Evolutionary conservation across 2,888 invertebrate genomes (phyloP).

Genomic region (Asteroscopus sphinx): DNA sequence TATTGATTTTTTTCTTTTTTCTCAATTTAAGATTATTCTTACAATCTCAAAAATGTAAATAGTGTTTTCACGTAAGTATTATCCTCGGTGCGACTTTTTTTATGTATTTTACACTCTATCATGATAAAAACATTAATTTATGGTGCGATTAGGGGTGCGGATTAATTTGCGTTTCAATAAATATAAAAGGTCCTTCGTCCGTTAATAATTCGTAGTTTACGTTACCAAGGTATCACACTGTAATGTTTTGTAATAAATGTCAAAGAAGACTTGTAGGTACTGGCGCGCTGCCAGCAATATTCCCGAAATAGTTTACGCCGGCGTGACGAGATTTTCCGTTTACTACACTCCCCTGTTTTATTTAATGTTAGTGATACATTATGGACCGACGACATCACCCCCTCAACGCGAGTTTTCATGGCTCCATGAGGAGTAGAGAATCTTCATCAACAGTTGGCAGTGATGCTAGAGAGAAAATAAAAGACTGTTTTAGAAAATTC

Average conservation of each 20-base stretch:
- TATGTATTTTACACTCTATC: no score
- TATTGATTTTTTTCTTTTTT: constrained; percentile 30
- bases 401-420: constrained; percentile 85
- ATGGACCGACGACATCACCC: constrained; percentile 82
- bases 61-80: not conserved
- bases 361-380: constrained; percentile 40
- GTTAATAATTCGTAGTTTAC: not conserved
- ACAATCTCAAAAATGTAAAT: not conserved
- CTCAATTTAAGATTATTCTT: not conserved
- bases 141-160: no score
- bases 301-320: constrained; percentile 79
- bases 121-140: no score
- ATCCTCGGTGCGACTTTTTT: not conserved
- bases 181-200: not conserved
- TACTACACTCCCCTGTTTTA: constrained; percentile 57
- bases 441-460: constrained; percentile 92
- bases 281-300: constrained; percentile 78
- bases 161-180: not conserved
- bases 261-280: constrained; percentile 61
- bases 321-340: constrained; percentile 60
- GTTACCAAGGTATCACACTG: constrained; percentile 27
- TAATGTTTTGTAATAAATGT: constrained; percentile 75
- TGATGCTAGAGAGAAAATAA: constrained; percentile 93
- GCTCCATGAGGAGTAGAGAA: constrained; percentile 91
- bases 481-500: constrained; percentile 95